Conservation (phyloP, 2,888 invertebrate species). For the Drosophila kanekoi region DNA sequence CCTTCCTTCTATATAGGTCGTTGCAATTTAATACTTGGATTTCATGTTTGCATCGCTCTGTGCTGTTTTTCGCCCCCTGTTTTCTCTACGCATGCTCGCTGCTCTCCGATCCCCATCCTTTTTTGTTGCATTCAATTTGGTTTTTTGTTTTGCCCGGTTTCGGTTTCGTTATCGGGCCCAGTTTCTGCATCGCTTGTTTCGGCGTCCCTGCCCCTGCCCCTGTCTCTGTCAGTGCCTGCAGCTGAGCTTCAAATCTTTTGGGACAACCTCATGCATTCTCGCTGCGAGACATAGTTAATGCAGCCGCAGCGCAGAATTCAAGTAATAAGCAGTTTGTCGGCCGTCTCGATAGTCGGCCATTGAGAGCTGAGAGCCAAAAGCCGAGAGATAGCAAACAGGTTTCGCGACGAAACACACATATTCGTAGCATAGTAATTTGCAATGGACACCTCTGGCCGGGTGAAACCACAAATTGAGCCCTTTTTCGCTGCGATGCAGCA, state of each 20-base stretch:
- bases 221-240: constrained; percentile 14
- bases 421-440: constrained; percentile 32
- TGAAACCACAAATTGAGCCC: constrained; percentile 24
- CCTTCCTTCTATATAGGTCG: constrained; percentile 83
- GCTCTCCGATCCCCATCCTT: not conserved
- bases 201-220: constrained; percentile 17
- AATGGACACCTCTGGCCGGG: constrained; percentile 18
- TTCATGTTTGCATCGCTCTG: constrained; percentile 41
- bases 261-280: constrained; percentile 30
- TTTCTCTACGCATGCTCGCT: not conserved
- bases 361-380: not conserved
- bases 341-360: not conserved
- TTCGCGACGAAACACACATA: constrained; percentile 28
- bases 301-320: constrained; percentile 21
- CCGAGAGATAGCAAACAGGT: constrained; percentile 39
- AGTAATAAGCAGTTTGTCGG: constrained; percentile 41
- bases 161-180: constrained; percentile 63
- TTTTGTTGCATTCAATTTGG: constrained; percentile 36
- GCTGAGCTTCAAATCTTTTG: constrained; percentile 53
- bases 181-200: constrained; percentile 62
- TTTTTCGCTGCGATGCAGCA: constrained; percentile 1
- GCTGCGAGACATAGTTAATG: constrained; percentile 38
- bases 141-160: constrained; percentile 41
- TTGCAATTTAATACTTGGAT: constrained; percentile 83
- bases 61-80: not conserved